These are phyloP conservation scores for Ischnus inquisitorius DNA, from an alignment of 2,888 invertebrate species.

Conservation along the genomic window DNA sequence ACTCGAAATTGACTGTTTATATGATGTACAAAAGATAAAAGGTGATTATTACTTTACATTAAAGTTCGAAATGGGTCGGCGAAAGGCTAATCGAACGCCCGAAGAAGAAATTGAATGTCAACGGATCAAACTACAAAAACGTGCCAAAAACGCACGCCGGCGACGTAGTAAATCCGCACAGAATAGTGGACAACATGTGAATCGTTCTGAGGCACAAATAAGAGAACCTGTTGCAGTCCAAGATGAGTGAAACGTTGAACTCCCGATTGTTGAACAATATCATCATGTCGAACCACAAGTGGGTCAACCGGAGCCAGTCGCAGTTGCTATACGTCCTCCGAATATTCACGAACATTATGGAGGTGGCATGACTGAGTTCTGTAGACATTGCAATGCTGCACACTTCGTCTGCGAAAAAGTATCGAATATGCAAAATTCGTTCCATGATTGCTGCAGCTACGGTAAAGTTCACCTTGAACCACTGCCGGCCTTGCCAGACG, in stretches of 20 bases:
- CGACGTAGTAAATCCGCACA: neutral
- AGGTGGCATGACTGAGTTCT: neutral
- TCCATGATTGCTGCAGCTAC: too few species aligned
- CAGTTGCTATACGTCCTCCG: neutral
- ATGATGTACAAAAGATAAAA: neutral
- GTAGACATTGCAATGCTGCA: neutral
- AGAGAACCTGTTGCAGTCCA: neutral
- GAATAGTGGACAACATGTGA: neutral
- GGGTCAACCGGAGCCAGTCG: neutral
- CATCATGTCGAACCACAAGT: neutral
- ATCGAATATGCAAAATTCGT: too few species aligned
- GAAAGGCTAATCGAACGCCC: constrained; percentile 6
- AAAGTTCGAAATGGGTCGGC: neutral
- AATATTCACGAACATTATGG: neutral
- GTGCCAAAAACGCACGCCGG: neutral
- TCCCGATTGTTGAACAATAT: neutral
- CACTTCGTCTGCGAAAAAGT: neutral
- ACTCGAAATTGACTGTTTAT: neutral
- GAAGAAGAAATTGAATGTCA: neutral
- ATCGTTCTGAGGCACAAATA: neutral
- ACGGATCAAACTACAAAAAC: neutral
- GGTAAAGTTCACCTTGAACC: neutral
- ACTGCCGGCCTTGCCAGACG: neutral
- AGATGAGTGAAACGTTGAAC: neutral
- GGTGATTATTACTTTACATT: neutral